These are phyloP conservation scores for Anthonomus grandis DNA, from an alignment of 1,140 invertebrate genomes.

Conservation along the genomic window DNA sequence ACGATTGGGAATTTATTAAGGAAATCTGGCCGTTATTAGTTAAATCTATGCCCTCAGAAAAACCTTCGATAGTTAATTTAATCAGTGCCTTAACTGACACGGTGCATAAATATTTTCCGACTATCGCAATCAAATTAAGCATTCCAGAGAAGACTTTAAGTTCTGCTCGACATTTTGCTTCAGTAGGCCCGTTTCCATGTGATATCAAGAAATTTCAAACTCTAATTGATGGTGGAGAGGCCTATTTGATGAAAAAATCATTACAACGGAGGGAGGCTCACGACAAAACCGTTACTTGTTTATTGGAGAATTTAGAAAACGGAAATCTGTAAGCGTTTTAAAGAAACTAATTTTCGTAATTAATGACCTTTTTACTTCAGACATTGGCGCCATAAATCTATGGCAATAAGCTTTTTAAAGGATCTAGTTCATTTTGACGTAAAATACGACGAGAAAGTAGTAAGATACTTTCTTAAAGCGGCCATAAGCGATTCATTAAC, in stretches of 20 bases:
- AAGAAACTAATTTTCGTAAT: background rate
- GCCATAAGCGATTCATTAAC: conserved; percentile 74
- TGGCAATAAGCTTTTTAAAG: conserved; percentile 70
- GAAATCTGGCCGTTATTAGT: conserved; percentile 74
- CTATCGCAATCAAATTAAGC: conserved; percentile 57
- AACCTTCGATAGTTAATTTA: conserved; percentile 72
- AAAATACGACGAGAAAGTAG: conserved; percentile 58
- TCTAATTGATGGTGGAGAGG: conserved; percentile 49
- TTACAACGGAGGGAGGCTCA: conserved; percentile 57
- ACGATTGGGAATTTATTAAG: conserved; percentile 71
- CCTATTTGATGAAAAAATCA: conserved; percentile 48
- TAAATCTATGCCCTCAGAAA: conserved; percentile 72
- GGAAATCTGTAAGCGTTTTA: conserved; percentile 64
- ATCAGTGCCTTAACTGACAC: conserved; percentile 60
- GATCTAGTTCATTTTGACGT: conserved; percentile 70
- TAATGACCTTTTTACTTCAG: conserved; percentile 47
- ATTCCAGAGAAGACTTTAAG: conserved; percentile 55
- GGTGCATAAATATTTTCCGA: conserved; percentile 53
- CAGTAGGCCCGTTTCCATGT: conserved; percentile 35
- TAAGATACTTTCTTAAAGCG: conserved; percentile 64
- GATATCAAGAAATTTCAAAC: conserved; percentile 43
- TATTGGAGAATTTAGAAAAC: conserved; percentile 62
- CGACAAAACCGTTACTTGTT: conserved; percentile 56
- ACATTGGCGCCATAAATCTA: conserved; percentile 76
- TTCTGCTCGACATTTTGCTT: conserved; percentile 52